A percentile compares a stretch with the other conserved stretches of the same genome.
Evolutionary conservation across 2,888 invertebrate genomes (phyloP).

Genomic region (Tinea pellionella): DNA sequence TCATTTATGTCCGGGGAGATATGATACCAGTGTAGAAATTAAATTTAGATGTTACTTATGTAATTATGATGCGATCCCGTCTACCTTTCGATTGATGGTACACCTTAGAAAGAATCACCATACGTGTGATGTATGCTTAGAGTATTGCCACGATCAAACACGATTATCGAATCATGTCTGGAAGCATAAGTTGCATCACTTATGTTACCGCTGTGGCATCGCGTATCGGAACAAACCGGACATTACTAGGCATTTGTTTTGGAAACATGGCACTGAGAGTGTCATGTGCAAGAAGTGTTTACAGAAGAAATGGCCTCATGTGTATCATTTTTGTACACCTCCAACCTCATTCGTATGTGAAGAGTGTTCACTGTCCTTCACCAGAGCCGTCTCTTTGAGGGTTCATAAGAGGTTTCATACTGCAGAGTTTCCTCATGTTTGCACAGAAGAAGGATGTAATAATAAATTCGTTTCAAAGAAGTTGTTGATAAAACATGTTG

Average conservation of each 20-base stretch:
- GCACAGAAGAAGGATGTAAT: slow-evolving; percentile 76
- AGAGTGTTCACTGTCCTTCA: slow-evolving; percentile 80
- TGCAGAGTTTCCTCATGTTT: slow-evolving; percentile 77
- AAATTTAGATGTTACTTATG: slow-evolving; percentile 87
- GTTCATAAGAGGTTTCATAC: slow-evolving; percentile 86
- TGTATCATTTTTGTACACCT: slow-evolving; percentile 90
- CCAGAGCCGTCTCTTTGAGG: slow-evolving; percentile 81
- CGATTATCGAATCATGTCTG: slow-evolving; percentile 88
- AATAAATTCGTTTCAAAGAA: slow-evolving; percentile 87
- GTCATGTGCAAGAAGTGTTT: slow-evolving; percentile 85
- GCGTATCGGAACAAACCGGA: slow-evolving; percentile 89
- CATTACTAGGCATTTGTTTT: slow-evolving; percentile 89
- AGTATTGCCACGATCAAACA: slow-evolving; percentile 82
- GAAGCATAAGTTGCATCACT: slow-evolving; percentile 89
- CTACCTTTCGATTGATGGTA: slow-evolving; percentile 89
- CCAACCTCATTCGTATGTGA: slow-evolving; percentile 83
- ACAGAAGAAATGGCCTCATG: slow-evolving; percentile 92
- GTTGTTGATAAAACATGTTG: slow-evolving; percentile 77
- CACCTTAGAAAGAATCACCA: slow-evolving; percentile 87
- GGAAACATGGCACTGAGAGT: slow-evolving; percentile 94
- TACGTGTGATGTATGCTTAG: slow-evolving; percentile 88
- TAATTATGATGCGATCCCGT: slow-evolving; percentile 80
- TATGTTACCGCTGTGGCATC: slow-evolving; percentile 89
- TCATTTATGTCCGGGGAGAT: slow-evolving; percentile 86
- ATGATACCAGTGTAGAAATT: slow-evolving; percentile 73